Evolutionary conservation across 2,797 vertebrate genomes (phyloP).

Genomic region (Melanotaenia trifasciata): DNA sequence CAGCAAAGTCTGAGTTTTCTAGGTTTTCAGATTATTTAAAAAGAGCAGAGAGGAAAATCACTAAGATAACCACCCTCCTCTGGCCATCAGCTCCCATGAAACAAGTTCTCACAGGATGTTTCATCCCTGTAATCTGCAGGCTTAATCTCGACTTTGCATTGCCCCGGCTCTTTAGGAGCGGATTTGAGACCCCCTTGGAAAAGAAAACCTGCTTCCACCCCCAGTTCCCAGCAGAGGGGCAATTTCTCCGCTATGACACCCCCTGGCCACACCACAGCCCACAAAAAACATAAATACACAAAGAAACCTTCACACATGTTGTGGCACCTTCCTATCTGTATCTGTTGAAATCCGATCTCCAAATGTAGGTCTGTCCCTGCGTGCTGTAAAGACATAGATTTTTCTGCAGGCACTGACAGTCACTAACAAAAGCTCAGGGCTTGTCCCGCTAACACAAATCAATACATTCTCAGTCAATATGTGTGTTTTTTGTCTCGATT

Average conservation of each 20-base stretch:
- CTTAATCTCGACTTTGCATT: conserved; percentile 57
- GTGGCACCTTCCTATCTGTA: conserved; percentile 41
- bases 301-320: conserved; percentile 13
- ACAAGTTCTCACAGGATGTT: conserved; percentile 46
- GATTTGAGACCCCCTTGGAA: conserved; percentile 53
- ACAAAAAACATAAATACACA: conserved; percentile 36
- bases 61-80: conserved; percentile 33
- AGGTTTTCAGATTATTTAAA: not conserved
- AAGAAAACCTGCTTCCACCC: conserved; percentile 44
- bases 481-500: not conserved
- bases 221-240: conserved; percentile 44
- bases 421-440: conserved; percentile 36
- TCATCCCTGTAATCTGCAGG: conserved; percentile 57
- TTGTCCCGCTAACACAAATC: conserved; percentile 31
- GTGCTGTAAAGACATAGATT: conserved; percentile 56
- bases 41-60: conserved; percentile 12
- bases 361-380: conserved; percentile 38
- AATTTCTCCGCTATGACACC: conserved; percentile 50
- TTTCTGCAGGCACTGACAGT: conserved; percentile 32
- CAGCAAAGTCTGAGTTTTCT: not conserved
- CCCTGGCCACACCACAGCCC: conserved; percentile 20
- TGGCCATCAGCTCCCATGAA: conserved; percentile 1
- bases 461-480: conserved; percentile 24
- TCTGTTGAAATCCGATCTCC: conserved; percentile 57
- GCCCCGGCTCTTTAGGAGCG: conserved; percentile 46